A percentile compares a stretch with the other conserved stretches of the same genome.
Conservation (phyloP, 2,797 vertebrate genomes). For the Pseudochirops corinnae region DNA sequence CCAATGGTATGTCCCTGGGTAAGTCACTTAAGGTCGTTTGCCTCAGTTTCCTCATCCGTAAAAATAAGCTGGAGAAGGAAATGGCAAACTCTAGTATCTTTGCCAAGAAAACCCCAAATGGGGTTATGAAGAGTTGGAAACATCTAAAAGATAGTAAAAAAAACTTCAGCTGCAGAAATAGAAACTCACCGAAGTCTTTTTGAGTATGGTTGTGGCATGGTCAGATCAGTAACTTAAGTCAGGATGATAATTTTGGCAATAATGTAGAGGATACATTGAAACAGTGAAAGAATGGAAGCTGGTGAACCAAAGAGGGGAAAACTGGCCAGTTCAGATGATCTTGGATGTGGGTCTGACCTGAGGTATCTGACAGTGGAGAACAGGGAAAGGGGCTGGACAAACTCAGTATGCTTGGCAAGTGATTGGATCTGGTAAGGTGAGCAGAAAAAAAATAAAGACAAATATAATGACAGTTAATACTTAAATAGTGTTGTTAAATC, state of each 20-base stretch:
- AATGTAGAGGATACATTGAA: not conserved
- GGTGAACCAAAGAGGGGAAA: not conserved
- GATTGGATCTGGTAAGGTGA: not conserved
- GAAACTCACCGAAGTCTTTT: not conserved
- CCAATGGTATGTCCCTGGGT: not conserved
- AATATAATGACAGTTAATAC: not conserved
- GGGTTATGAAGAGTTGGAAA: not conserved
- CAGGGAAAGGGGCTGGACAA: not conserved
- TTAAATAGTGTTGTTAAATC: not conserved
- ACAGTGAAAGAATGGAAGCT: not conserved
- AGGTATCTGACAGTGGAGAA: not conserved
- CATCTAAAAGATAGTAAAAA: not conserved
- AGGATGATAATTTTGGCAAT: not conserved
- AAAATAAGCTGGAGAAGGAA: not conserved
- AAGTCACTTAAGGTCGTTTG: not conserved
- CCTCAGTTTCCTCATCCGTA: not conserved
- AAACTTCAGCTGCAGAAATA: not conserved
- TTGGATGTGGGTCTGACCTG: not conserved
- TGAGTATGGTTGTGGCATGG: not conserved
- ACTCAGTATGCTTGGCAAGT: not conserved
- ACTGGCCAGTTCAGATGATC: not conserved
- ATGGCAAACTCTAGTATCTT: not conserved
- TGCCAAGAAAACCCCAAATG: not conserved
- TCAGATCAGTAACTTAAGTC: not conserved
- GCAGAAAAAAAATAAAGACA: not conserved